Conservation (phyloP, 2,888 invertebrate species). For the Nezara viridula region DNA sequence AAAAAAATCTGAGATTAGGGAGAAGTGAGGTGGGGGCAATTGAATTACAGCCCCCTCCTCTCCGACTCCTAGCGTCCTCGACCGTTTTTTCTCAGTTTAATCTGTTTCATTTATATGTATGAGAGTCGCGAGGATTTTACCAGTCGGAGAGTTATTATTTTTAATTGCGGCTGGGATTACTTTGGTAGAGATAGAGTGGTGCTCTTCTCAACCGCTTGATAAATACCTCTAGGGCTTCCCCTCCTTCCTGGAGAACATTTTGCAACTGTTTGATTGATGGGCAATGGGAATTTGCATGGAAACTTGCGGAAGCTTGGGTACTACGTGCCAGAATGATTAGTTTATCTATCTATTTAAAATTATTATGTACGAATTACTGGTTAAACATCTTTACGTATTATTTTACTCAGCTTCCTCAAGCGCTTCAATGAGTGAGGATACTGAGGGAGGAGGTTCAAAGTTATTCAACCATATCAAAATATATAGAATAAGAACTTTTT, state of each 20-base stretch:
- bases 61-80: background rate
- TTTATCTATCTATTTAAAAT: no score
- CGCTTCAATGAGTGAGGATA: no score
- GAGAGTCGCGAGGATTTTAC: conserved; percentile 36
- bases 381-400: no score
- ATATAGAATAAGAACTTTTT: no score
- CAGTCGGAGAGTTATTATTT: conserved; percentile 38
- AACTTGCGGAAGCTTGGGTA: background rate
- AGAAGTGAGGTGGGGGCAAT: conserved; percentile 13
- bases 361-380: no score
- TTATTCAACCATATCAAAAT: no score
- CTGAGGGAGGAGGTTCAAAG: no score
- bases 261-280: background rate
- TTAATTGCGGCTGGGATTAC: conserved; percentile 45
- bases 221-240: background rate
- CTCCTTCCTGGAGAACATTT: background rate
- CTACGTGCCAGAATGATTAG: background rate
- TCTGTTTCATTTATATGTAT: conserved; percentile 51
- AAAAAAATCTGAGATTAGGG: conserved; percentile 38
- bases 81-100: conserved; percentile 38
- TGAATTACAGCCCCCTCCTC: conserved; percentile 5
- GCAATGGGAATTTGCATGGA: background rate
- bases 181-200: background rate
- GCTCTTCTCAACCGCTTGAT: background rate
- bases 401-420: no score